A percentile compares a stretch with the other conserved stretches of the same genome.
Conservation (phyloP, 2,113 vertebrate genomes). For the Eulacestoma nigropectus region DNA sequence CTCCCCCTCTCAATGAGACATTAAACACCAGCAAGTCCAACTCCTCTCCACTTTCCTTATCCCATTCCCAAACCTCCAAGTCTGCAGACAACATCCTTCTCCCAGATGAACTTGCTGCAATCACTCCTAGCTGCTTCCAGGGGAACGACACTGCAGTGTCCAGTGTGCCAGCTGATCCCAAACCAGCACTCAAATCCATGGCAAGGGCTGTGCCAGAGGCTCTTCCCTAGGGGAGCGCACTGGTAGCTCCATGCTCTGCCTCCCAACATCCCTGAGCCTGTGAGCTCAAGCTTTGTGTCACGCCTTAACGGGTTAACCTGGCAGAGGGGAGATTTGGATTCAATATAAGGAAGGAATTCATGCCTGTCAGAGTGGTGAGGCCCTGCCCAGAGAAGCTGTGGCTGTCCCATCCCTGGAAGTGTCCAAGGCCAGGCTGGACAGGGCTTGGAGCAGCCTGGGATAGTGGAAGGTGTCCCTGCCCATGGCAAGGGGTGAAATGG, state of each 20-base stretch:
- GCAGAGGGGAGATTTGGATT: not conserved
- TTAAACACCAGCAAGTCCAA: not conserved
- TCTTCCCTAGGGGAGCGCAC: not conserved
- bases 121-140: not conserved
- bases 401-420: not conserved
- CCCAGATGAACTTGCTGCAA: not conserved
- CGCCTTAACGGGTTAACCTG: not conserved
- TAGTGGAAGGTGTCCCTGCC: not conserved
- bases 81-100: not conserved
- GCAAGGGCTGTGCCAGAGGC: not conserved
- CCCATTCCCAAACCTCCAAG: not conserved
- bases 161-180: not conserved
- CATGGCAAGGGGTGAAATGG: not conserved
- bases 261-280: not conserved
- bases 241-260: not conserved
- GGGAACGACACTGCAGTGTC: not conserved
- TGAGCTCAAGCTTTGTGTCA: not conserved
- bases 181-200: fast-evolving
- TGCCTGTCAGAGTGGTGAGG: not conserved
- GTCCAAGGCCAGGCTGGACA: not conserved
- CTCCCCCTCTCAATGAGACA: not conserved
- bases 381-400: not conserved
- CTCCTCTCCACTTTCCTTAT: not conserved
- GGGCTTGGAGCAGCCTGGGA: not conserved
- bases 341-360: not conserved